Evolutionary conservation across 2,888 invertebrate genomes (phyloP).

Genomic region (Heliconius ismenius): DNA sequence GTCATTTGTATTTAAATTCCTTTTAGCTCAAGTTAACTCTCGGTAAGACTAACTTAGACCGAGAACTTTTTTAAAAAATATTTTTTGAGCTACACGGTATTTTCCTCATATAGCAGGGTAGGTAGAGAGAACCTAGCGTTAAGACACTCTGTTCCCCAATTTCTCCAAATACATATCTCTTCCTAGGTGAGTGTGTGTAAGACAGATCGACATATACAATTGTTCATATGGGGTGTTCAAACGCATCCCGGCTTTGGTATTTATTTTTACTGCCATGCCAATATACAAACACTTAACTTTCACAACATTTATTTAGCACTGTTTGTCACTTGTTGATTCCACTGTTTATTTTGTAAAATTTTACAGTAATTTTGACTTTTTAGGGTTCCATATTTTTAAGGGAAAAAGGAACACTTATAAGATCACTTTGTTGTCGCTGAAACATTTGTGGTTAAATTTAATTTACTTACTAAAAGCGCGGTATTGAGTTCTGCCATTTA

Average conservation of each 20-base stretch:
- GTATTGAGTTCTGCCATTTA: too few species aligned
- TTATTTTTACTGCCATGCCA: conserved; percentile 69
- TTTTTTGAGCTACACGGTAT: too few species aligned
- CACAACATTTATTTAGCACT: conserved; percentile 53
- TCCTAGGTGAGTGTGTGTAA: conserved; percentile 59
- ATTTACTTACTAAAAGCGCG: background rate
- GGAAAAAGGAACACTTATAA: too few species aligned
- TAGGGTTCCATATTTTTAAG: too few species aligned
- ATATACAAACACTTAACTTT: conserved; percentile 58
- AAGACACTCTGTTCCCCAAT: too few species aligned
- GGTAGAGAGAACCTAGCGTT: too few species aligned
- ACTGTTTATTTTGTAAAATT: background rate
- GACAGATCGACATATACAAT: conserved; percentile 57
- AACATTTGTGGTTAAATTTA: too few species aligned
- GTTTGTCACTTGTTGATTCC: conserved; percentile 55
- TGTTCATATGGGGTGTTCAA: conserved; percentile 54
- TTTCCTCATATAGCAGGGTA: too few species aligned
- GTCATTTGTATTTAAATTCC: too few species aligned
- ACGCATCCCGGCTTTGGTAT: conserved; percentile 58
- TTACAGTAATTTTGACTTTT: background rate
- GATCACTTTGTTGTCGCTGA: too few species aligned
- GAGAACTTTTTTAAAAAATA: conserved; percentile 48
- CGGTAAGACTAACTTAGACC: conserved; percentile 60
- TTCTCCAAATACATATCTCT: background rate
- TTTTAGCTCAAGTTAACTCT: background rate